Evolutionary conservation across 1,140 invertebrate species (phyloP).

Genomic region (Drosophila rufa): DNA sequence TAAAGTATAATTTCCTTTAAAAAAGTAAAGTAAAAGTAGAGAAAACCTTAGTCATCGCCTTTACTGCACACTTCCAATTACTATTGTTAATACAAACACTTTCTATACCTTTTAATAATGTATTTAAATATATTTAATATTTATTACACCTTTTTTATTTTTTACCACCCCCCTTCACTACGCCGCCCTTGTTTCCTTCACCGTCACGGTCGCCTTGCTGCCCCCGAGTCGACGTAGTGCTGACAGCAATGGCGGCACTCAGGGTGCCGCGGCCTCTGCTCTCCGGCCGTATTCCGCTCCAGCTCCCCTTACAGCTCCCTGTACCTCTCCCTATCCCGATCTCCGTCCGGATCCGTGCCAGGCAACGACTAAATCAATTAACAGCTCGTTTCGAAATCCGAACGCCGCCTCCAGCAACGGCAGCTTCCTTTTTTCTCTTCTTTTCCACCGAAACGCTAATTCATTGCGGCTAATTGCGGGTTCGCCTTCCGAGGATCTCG

Average conservation of each 20-base stretch:
- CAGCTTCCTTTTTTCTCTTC: constrained; percentile 48
- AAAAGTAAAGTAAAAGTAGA: no score
- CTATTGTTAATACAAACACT: no score
- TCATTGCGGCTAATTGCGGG: constrained; percentile 62
- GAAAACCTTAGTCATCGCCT: no score
- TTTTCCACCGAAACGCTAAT: constrained; percentile 60
- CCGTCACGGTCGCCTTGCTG: constrained; percentile 62
- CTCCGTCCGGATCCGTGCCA: constrained; percentile 37
- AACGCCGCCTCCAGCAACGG: constrained; percentile 52
- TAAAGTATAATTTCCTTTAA: no score
- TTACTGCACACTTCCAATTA: no score
- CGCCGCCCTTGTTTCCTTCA: constrained; percentile 40
- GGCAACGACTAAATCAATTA: constrained; percentile 80
- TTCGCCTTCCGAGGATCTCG: constrained; percentile 50
- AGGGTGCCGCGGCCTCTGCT: constrained; percentile 26
- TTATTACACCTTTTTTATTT: neutral
- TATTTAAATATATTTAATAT: neutral
- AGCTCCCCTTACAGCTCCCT: neutral
- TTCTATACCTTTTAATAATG: no score
- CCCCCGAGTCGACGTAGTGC: constrained; percentile 50
- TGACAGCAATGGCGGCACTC: constrained; percentile 82
- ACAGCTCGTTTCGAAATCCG: constrained; percentile 76
- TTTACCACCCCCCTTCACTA: neutral
- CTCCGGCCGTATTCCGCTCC: neutral
- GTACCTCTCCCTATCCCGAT: constrained; percentile 1